A percentile compares a stretch with the other conserved stretches of the same genome.
Conservation (phyloP, 2,888 invertebrate species). For the Panorpa germanica region DNA sequence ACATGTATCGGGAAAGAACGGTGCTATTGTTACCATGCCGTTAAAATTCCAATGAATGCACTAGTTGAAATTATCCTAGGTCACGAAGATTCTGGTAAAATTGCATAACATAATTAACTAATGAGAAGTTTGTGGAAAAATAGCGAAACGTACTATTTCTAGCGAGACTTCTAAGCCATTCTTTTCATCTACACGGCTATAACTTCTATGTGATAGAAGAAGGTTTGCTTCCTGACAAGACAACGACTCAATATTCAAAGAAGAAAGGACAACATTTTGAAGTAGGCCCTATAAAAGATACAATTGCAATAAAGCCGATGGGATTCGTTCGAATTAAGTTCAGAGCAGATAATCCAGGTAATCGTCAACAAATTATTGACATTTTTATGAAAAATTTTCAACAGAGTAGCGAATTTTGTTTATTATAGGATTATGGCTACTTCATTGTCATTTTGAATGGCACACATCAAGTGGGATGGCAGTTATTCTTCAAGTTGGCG, state of each 20-base stretch:
- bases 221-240: neutral
- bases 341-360: slow-evolving; percentile 18
- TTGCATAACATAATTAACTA: no score
- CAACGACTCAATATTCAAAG: neutral
- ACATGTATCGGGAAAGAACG: no score
- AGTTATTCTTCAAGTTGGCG: slow-evolving; percentile 23
- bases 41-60: slow-evolving; percentile 15
- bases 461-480: slow-evolving; percentile 18
- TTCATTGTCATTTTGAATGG: slow-evolving; percentile 20
- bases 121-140: slow-evolving; percentile 18
- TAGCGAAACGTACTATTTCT: slow-evolving; percentile 5
- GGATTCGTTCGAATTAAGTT: slow-evolving; percentile 19
- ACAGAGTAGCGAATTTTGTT: neutral
- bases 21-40: slow-evolving; percentile 18
- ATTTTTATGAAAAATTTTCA: neutral
- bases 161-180: neutral
- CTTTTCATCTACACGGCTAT: slow-evolving; percentile 3
- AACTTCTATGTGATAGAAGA: neutral
- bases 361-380: neutral
- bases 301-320: slow-evolving; percentile 18
- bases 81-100: slow-evolving; percentile 7
- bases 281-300: slow-evolving; percentile 18
- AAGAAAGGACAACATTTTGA: no score
- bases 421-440: slow-evolving; percentile 16
- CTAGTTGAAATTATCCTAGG: slow-evolving; percentile 13